phyloP scores from a whole-genome alignment of 1,140 invertebrate species.

The Heterodera carotae region DNA sequence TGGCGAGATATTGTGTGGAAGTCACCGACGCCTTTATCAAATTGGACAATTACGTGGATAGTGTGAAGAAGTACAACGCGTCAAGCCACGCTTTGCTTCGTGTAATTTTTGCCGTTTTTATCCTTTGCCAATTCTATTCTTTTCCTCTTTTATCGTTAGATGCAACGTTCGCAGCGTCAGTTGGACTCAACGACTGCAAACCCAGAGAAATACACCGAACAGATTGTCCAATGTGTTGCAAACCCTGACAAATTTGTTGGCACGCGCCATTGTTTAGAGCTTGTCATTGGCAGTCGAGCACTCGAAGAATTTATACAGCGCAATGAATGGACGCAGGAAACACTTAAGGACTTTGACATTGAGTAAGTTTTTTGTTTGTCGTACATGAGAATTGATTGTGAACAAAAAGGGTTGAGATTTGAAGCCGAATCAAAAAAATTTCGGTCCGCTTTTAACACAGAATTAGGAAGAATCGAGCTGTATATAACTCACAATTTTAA shows the following conservation, averaged over 20 bases:
- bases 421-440: no score
- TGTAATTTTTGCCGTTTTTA: no score
- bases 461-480: no score
- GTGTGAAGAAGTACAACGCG: constrained; percentile 14
- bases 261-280: constrained; percentile 12
- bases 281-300: constrained; percentile 10
- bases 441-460: no score
- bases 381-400: no score
- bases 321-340: constrained; percentile 17
- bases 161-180: neutral
- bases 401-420: no score
- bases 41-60: constrained; percentile 24
- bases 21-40: constrained; percentile 21
- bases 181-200: neutral
- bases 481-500: no score
- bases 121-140: constrained; percentile 11
- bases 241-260: constrained; percentile 21
- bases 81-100: constrained; percentile 11
- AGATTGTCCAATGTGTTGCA: constrained; percentile 23
- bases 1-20: constrained; percentile 1
- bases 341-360: constrained; percentile 15
- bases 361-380: neutral
- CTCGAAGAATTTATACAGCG: constrained; percentile 11
- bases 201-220: constrained; percentile 2
- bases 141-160: neutral